phyloP scores from a whole-genome alignment of 2,797 vertebrate species.

The Phoebastria nigripes region DNA sequence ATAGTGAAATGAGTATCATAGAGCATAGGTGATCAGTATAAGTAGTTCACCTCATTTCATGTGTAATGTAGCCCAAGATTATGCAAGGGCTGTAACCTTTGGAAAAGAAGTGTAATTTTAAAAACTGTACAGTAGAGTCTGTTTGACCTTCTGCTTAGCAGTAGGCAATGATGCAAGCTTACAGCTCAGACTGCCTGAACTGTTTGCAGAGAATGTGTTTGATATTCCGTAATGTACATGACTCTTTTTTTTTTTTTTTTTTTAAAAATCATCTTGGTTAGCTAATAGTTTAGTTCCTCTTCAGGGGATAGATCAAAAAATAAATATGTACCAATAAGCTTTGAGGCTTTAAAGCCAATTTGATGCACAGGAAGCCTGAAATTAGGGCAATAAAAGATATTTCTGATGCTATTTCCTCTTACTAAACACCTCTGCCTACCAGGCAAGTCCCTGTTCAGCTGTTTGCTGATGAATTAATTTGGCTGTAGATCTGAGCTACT shows the following conservation, averaged over 20 bases:
- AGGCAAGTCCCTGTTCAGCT: slow-evolving; percentile 15
- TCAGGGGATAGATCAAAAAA: neutral
- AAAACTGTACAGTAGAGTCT: neutral
- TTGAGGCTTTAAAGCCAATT: slow-evolving; percentile 1
- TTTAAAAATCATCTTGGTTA: neutral
- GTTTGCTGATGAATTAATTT: slow-evolving; percentile 43
- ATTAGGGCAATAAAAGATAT: slow-evolving; percentile 43
- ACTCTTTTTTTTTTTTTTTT: neutral
- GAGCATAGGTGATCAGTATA: neutral
- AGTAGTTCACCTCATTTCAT: neutral
- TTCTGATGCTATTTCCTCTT: slow-evolving; percentile 45
- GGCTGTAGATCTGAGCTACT: neutral
- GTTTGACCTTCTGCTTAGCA: neutral
- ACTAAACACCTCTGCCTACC: slow-evolving; percentile 13
- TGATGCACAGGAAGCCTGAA: slow-evolving; percentile 55
- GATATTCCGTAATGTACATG: neutral
- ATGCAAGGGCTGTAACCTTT: neutral
- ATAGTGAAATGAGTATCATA: neutral
- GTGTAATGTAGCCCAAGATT: neutral
- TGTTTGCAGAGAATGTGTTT: neutral
- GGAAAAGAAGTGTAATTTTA: neutral
- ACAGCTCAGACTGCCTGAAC: neutral
- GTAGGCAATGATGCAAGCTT: neutral
- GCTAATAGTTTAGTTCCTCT: slow-evolving; percentile 13
- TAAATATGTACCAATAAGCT: neutral